Conservation (phyloP, 2,888 invertebrate species). For the Drosophila silvestris region DNA sequence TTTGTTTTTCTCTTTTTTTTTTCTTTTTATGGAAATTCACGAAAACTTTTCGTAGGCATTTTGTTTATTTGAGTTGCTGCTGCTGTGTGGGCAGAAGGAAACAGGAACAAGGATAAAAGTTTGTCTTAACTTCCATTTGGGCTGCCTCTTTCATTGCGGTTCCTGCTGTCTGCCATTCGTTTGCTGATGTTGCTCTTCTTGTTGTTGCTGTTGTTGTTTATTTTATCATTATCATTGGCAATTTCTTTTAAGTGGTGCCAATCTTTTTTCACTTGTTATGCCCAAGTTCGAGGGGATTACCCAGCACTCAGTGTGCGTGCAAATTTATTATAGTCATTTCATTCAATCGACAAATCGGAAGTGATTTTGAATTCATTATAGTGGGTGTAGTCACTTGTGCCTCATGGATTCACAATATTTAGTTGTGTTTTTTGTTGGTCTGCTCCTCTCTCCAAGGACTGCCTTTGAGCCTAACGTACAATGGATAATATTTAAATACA, state of each 20-base stretch:
- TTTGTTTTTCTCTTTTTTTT: constrained; percentile 20
- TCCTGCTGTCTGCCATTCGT: constrained; percentile 43
- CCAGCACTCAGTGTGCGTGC: constrained; percentile 53
- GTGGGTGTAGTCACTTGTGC: constrained; percentile 52
- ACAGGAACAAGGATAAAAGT: constrained; percentile 58
- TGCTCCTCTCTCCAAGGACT: background rate
- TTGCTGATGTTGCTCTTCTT: constrained; percentile 43
- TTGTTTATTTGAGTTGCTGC: constrained; percentile 65
- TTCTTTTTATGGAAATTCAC: constrained; percentile 70
- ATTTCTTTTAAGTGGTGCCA: constrained; percentile 82
- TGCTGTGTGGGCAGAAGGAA: constrained; percentile 12
- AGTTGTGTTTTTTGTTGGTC: background rate
- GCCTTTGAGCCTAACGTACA: background rate
- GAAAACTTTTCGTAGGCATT: constrained; percentile 78
- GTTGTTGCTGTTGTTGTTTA: constrained; percentile 69
- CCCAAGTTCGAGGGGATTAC: constrained; percentile 69
- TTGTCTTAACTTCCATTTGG: constrained; percentile 51
- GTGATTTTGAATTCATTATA: constrained; percentile 80
- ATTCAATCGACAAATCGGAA: constrained; percentile 84
- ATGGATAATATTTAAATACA: background rate
- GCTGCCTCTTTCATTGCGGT: constrained; percentile 49
- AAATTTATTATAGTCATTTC: constrained; percentile 82
- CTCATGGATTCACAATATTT: background rate
- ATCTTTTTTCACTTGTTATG: constrained; percentile 81
- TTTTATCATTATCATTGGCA: constrained; percentile 82